Base-by-base conservation (phyloP, 2,888 invertebrate genomes). In the Morpho deidamia region DNA sequence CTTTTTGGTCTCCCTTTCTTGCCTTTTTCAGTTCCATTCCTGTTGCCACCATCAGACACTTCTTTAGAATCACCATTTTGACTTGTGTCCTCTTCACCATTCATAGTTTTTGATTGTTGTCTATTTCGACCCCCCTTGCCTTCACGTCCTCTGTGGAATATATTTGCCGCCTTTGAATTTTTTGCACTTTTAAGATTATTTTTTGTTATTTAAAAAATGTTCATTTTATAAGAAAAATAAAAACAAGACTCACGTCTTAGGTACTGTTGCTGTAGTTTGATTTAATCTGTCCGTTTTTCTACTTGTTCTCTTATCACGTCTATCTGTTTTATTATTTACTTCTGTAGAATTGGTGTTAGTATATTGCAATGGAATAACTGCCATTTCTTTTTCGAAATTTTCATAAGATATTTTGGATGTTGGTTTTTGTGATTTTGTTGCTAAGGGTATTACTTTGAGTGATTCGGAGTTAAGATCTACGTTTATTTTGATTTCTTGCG, bases 1-100 rank as follows among this genome's bases (percentile, higher is more conserved):
- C 92, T 92, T 51, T 92, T 91, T 0, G 88, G 87, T 40, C 90
- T 70, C 7, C 89, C 90, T 44, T 85, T 87, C 59, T 86, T 86
- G n/a, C 82, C 81, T 37, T 76, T 72, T 50, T 75, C 72, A 14
- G 61, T 79, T 7, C 76, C 81, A 5, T 80, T 80, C 53, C 66
- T 67, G n/a, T 71, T 74, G 3, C 76, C 76, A 1, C 59, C 64
- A 37, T 83, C 82, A 12, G 62, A 52, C 12, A 62, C 69, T 23
- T 72, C 69, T 53, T 59, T 65, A 23, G 42, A 58, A 34, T 70
- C 72, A 38, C 53, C 41, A 44, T 58, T 63, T 43, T 56, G 47
- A 14, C 58, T 59, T 38, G 70, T 62, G 53, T 66, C 75, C 51
- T 78, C 72, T 53, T 78, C 79, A 38, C 58, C 57, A 39, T 51